These are phyloP conservation scores for Anorthoa munda DNA, from an alignment of 2,888 invertebrate species.

Conservation along the genomic window DNA sequence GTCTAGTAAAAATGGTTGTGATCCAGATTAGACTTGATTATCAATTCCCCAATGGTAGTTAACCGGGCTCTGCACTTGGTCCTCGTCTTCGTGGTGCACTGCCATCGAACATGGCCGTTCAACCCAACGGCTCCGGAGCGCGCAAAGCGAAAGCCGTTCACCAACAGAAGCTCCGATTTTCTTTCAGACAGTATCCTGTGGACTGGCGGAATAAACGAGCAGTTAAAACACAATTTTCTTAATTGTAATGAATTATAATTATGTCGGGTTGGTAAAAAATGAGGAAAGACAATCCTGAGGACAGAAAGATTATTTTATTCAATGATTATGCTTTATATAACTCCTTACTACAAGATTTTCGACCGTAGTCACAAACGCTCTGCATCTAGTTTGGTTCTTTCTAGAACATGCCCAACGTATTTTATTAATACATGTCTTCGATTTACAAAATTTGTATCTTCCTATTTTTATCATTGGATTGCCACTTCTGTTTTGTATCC, in stretches of 20 bases:
- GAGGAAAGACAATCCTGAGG: not conserved
- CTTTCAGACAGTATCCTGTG: slow-evolving; percentile 43
- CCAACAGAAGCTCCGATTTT: slow-evolving; percentile 55
- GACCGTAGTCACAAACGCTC: slow-evolving; percentile 67
- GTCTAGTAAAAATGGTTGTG: slow-evolving; percentile 56
- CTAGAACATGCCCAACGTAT: slow-evolving; percentile 70
- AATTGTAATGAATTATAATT: not conserved
- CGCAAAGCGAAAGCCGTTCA: slow-evolving; percentile 65
- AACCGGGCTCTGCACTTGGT: slow-evolving; percentile 70
- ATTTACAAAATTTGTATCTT: slow-evolving; percentile 29
- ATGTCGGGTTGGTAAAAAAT: not conserved
- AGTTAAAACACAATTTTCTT: slow-evolving; percentile 7
- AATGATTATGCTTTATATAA: slow-evolving; percentile 61
- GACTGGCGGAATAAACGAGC: slow-evolving; percentile 32
- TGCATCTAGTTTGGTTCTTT: slow-evolving; percentile 71
- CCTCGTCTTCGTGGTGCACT: slow-evolving; percentile 69
- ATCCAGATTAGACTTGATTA: slow-evolving; percentile 48
- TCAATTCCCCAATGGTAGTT: slow-evolving; percentile 57
- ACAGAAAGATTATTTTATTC: slow-evolving; percentile 21
- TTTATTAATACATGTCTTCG: slow-evolving; percentile 17
- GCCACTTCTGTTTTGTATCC: slow-evolving; percentile 31
- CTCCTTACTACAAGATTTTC: slow-evolving; percentile 56
- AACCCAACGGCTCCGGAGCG: slow-evolving; percentile 59
- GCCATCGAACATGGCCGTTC: slow-evolving; percentile 69
- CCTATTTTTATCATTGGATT: slow-evolving; percentile 32